Base-by-base conservation (phyloP, 2,797 vertebrate genomes). In the Passerculus sandwichensis region DNA sequence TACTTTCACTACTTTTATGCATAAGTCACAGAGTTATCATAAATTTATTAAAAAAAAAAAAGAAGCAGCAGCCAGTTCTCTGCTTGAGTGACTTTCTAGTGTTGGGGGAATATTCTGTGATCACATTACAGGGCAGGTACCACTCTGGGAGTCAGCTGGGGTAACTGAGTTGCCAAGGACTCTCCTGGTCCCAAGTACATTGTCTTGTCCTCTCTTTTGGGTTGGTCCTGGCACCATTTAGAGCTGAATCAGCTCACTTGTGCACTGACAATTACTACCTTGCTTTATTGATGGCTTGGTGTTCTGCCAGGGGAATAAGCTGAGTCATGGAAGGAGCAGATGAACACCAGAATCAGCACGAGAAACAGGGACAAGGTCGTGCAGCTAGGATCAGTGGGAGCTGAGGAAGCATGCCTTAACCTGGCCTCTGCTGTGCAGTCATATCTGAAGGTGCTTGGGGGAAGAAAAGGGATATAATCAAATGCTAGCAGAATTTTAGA, bases 241-340 rank as follows among this genome's bases (percentile, higher is more conserved):
- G 42, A 91, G 85, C 73, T 93, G 94, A 92, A 71, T 94, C 87
- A 85, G 81, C 92, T 91, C 64, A 11, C 34, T 92, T 6, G 4
- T 69, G 69, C 65, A 14, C 51, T 87, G 71, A 45, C 84, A 92
- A 32, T 92, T 92, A 18, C 60, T 71, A 0, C 66, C 42, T 72
- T 44, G 51, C 74, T 87, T 87, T 94, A 79, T 87, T 66, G 84
- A 60, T 60, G 71, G 21, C 40, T 76, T 77, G 17, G 48, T 71
- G 38, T 91, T 74, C 72, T 94, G 69, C 75, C 77, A 71, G 38
- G n/a, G 45, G 30, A 71, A 64, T 71, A 29, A 88, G 76, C 73
- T 91, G 88, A 78, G 69, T 90, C 76, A 34, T 2, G 2, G 73
- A 69, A 78, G 85, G 62, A 75, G 18, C 47, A 45, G 74, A 13